A percentile compares a stretch with the other conserved stretches of the same genome.
phyloP scores from a whole-genome alignment of 1,140 invertebrate genomes.

The Galleria mellonella region DNA sequence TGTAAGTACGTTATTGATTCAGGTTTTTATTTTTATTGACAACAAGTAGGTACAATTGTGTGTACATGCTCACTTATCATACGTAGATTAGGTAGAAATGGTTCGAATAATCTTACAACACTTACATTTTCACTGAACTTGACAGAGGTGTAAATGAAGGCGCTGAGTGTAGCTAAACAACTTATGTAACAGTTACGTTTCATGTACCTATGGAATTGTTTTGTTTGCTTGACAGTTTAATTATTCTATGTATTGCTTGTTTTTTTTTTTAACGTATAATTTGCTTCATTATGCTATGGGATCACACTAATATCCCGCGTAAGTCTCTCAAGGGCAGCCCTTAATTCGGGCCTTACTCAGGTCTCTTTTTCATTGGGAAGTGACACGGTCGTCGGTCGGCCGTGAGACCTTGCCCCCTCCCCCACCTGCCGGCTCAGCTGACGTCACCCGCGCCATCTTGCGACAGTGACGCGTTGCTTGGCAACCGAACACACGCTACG shows the following conservation, averaged over 20 bases:
- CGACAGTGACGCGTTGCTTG: constrained; percentile 55
- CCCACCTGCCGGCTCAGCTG: constrained; percentile 26
- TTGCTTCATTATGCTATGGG: constrained; percentile 16
- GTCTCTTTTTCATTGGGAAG: constrained; percentile 68
- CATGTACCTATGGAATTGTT: no score
- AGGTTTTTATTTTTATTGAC: constrained; percentile 1
- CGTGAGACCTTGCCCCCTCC: constrained; percentile 46
- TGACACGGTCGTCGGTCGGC: constrained; percentile 52
- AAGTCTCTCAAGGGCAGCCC: constrained; percentile 54
- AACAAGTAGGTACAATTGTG: no score
- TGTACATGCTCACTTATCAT: no score
- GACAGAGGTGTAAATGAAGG: constrained; percentile 29
- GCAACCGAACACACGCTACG: constrained; percentile 52
- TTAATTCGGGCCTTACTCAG: constrained; percentile 51
- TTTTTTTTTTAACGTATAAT: no score
- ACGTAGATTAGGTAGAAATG: no score
- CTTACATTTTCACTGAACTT: constrained; percentile 61
- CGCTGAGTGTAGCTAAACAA: no score
- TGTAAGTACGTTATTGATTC: constrained; percentile 12
- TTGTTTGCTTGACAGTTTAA: no score
- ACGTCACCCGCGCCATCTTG: constrained; percentile 69
- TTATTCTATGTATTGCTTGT: no score
- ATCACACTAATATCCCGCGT: constrained; percentile 22
- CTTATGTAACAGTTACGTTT: no score
- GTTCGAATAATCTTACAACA: constrained; percentile 5